phyloP scores from a whole-genome alignment of 2,113 vertebrate species.

The Theropithecus gelada region DNA sequence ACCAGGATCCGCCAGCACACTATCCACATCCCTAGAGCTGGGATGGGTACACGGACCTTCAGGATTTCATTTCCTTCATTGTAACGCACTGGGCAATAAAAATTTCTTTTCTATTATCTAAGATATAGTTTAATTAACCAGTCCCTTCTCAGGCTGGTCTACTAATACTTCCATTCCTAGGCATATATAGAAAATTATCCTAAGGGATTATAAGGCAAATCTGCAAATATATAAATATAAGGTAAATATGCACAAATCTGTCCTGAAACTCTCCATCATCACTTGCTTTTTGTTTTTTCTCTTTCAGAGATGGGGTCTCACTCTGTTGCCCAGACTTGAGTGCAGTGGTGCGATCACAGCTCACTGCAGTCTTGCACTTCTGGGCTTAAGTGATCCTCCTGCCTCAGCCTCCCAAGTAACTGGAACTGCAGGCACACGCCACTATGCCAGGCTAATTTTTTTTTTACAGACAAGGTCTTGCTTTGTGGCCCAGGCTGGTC shows the following conservation, averaged over 20 bases:
- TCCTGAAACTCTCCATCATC: not conserved
- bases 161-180: not conserved
- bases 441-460: not conserved
- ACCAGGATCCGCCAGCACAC: fast-evolving
- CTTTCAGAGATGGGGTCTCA: not conserved
- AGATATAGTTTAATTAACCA: not conserved
- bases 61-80: not conserved
- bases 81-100: too few species aligned
- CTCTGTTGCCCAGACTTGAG: not conserved
- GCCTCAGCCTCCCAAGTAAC: not conserved
- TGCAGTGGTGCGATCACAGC: not conserved
- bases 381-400: not conserved
- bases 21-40: too few species aligned
- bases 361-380: not conserved
- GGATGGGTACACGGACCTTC: not conserved
- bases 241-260: not conserved
- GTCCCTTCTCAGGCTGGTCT: not conserved
- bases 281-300: not conserved
- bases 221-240: not conserved
- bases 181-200: too few species aligned
- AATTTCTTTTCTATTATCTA: not conserved
- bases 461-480: not conserved
- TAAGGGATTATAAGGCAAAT: not conserved
- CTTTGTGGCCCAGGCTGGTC: not conserved
- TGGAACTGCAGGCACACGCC: not conserved